Base-by-base conservation (phyloP, 2,113 vertebrate genomes). In the Callopanchax toddi region DNA sequence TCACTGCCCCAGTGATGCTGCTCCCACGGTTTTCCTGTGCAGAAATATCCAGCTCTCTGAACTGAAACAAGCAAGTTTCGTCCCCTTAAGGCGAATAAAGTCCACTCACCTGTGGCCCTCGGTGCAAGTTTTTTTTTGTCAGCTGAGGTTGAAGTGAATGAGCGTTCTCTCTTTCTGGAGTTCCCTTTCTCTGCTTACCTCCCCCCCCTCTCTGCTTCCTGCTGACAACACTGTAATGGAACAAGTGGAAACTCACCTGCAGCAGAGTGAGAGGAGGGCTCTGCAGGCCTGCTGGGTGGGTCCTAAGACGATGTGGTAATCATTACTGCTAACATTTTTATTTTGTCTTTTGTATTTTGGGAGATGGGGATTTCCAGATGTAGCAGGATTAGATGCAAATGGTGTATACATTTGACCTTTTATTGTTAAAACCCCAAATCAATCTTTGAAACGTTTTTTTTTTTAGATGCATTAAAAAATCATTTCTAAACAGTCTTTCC, bases 171-270 rank as follows among this genome's bases (percentile, higher is more conserved):
- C 46, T 56, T 23, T 66, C 44, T 51, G 44, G 53, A 21, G 17
- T 58, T 62, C 52, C 60, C 42, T 57, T 60, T 79, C 74, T 83
- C 56, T 49, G 53, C 58, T 50, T 67, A 61, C 68, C 69, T 67
- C 51, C 63, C 60, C 54, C 37, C 64, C n/a, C n/a, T n/a, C 25
- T 72, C 42, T 8, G 44, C 66, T 76, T 71, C 66, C 81, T 77
- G 53, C 70, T 83, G 67, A 86, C 80, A 78, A 71, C 69, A 77
- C 61, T 53, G 50, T 62, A 70, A 67, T 7, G 29, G 67, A 86
- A 84, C 75, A 82, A 87, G 71, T 80, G 82, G 74, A 86, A 91
- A 89, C 71, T 89, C 80, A 79, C 71, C 75, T 75, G 76, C 57
- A 62, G 49, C 39, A 46, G 60, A 44, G 76, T 21, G 37, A 60